A percentile compares a stretch with the other conserved stretches of the same genome.
phyloP scores from a whole-genome alignment of 2,888 invertebrate genomes.

The Drosophila austrosaltans region DNA sequence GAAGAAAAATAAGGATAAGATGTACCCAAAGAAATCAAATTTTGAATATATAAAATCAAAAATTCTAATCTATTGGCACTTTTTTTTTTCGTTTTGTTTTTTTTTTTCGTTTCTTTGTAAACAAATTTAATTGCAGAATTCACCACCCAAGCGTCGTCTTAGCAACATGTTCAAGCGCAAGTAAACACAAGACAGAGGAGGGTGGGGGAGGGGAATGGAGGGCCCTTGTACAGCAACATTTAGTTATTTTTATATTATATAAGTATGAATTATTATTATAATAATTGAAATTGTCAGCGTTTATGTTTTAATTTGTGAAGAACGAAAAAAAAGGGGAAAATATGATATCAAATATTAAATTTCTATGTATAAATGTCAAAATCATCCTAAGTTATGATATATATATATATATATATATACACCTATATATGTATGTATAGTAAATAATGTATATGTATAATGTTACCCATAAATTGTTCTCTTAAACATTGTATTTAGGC shows the following conservation, averaged over 20 bases:
- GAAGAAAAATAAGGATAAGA: too few relatives aligned
- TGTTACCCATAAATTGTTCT: not conserved
- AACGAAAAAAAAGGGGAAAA: too few relatives aligned
- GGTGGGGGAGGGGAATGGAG: not conserved
- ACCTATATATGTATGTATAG: not conserved
- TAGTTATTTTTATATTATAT: too few relatives aligned
- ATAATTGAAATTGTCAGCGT: too few relatives aligned
- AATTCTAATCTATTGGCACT: not conserved
- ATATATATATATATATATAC: too few relatives aligned
- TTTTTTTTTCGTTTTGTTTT: conserved; percentile 16
- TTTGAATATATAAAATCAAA: not conserved
- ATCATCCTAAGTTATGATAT: too few relatives aligned
- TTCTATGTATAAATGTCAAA: too few relatives aligned
- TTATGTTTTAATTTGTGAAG: too few relatives aligned
- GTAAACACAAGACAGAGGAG: conserved; percentile 42
- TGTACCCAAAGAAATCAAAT: too few relatives aligned
- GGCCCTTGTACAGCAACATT: too few relatives aligned
- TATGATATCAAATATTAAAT: too few relatives aligned
- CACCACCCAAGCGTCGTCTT: conserved; percentile 81
- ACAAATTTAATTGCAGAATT: conserved; percentile 74
- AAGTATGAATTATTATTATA: too few relatives aligned
- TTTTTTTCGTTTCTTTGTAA: conserved; percentile 2
- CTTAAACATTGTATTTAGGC: not conserved
- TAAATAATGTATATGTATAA: not conserved
- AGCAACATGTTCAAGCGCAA: conserved; percentile 83